phyloP scores from a whole-genome alignment of 92 coral and sea anemone genomes.

The Umimayanthus chanpuru region DNA sequence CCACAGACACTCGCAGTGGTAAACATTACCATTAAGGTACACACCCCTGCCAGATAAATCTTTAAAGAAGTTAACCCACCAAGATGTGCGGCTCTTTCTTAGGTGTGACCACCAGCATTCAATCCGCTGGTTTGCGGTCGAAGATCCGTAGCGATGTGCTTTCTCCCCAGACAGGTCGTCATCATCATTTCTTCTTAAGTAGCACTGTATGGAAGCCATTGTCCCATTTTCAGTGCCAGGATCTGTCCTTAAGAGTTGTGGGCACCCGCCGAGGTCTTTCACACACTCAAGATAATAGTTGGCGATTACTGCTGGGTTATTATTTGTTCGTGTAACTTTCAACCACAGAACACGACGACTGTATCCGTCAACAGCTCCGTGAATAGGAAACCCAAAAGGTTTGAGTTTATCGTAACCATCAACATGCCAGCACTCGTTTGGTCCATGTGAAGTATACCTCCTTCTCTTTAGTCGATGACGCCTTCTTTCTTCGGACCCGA shows the following conservation, averaged over 20 bases:
- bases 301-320: constrained; percentile 50
- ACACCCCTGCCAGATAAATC: neutral
- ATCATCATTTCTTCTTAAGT: too few relatives aligned
- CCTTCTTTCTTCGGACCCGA: constrained; percentile 49
- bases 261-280: too few relatives aligned
- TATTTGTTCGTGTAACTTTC: constrained; percentile 61
- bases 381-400: too few relatives aligned
- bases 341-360: constrained; percentile 53
- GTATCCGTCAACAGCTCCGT: constrained; percentile 37
- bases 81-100: neutral
- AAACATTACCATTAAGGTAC: too few relatives aligned
- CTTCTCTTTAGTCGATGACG: constrained; percentile 51
- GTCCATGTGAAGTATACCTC: constrained; percentile 45
- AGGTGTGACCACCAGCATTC: constrained; percentile 37
- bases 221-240: too few relatives aligned
- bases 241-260: too few relatives aligned
- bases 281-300: too few relatives aligned
- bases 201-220: too few relatives aligned
- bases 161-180: constrained; percentile 27
- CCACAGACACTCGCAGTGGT: constrained; percentile 15
- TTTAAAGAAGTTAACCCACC: constrained; percentile 28
- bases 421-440: constrained; percentile 58
- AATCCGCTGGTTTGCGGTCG: constrained; percentile 23
- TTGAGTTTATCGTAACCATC: constrained; percentile 54
- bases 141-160: constrained; percentile 30